Evolutionary conservation across 1,140 invertebrate genomes (phyloP).

Genomic region (Drosophila carrolli): DNA sequence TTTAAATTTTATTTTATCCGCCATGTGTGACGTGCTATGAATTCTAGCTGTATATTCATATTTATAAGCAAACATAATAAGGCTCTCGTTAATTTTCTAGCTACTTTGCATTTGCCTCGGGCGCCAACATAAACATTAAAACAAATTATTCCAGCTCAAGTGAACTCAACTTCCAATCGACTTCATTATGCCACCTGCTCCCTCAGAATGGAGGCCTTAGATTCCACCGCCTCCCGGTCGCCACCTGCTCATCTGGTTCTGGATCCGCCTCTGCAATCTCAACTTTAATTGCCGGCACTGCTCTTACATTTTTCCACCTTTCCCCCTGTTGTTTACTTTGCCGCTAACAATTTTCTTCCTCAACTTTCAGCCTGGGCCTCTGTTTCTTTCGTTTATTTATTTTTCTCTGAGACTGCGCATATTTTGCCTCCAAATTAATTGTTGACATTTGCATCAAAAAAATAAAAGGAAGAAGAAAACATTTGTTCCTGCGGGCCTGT

Average conservation of each 20-base stretch:
- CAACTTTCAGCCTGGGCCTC: slow-evolving; percentile 10
- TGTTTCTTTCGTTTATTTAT: slow-evolving; percentile 29
- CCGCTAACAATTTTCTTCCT: slow-evolving; percentile 24
- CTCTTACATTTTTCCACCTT: slow-evolving; percentile 13
- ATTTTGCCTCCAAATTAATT: slow-evolving; percentile 58
- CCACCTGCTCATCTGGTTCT: slow-evolving; percentile 33
- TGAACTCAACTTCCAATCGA: slow-evolving; percentile 53
- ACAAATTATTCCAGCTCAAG: slow-evolving; percentile 47
- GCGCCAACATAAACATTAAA: slow-evolving; percentile 37
- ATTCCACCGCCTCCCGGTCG: slow-evolving; percentile 7
- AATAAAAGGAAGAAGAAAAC: slow-evolving; percentile 31
- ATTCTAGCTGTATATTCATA: slow-evolving; percentile 13
- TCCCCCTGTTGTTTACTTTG: slow-evolving; percentile 24
- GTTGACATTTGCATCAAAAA: slow-evolving; percentile 55
- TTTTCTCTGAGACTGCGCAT: slow-evolving; percentile 55
- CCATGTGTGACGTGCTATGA: slow-evolving; percentile 13
- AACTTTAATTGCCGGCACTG: slow-evolving; percentile 39
- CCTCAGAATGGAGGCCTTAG: slow-evolving; percentile 3
- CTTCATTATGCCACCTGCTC: slow-evolving; percentile 51
- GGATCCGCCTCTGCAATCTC: slow-evolving; percentile 18
- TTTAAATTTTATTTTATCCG: slow-evolving; percentile 9
- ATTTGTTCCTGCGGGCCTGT: slow-evolving; percentile 34
- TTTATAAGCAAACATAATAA: slow-evolving; percentile 26
- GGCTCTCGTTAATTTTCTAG: slow-evolving; percentile 33
- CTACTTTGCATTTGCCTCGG: slow-evolving; percentile 14